These are phyloP conservation scores for Ataeniobius toweri DNA, from an alignment of 2,797 vertebrate genomes.

Conservation along the genomic window DNA sequence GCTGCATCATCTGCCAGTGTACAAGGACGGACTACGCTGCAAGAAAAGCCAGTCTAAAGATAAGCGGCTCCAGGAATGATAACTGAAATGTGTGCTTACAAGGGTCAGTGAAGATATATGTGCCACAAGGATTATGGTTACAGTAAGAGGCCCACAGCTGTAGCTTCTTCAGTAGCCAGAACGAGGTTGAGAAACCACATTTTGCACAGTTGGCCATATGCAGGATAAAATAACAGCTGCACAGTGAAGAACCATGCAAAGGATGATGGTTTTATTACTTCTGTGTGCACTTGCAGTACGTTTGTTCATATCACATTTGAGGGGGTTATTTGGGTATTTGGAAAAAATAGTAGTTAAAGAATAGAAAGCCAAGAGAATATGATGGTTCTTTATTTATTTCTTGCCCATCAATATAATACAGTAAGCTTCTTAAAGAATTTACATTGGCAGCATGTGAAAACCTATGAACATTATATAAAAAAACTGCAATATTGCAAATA, in stretches of 20 bases:
- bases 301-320: constrained; percentile 34
- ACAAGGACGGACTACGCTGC: constrained; percentile 47
- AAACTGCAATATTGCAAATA: not conserved
- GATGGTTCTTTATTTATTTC: constrained; percentile 13
- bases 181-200: constrained; percentile 62
- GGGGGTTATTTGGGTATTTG: constrained; percentile 27
- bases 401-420: constrained; percentile 19
- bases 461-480: not conserved
- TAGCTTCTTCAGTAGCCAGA: constrained; percentile 70
- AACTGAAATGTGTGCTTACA: constrained; percentile 67
- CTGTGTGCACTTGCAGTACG: constrained; percentile 22
- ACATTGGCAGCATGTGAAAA: not conserved
- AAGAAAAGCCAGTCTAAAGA: constrained; percentile 48
- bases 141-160: constrained; percentile 72
- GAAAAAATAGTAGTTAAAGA: constrained; percentile 14
- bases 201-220: constrained; percentile 62
- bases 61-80: constrained; percentile 67
- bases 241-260: constrained; percentile 38
- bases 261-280: constrained; percentile 44
- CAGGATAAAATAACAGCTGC: constrained; percentile 74
- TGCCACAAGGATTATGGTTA: constrained; percentile 71
- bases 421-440: not conserved
- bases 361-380: constrained; percentile 4
- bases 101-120: constrained; percentile 71
- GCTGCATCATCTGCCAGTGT: constrained; percentile 70